These are phyloP conservation scores for Dinoponera quadriceps DNA, from an alignment of 1,140 invertebrate genomes.

Conservation along the genomic window DNA sequence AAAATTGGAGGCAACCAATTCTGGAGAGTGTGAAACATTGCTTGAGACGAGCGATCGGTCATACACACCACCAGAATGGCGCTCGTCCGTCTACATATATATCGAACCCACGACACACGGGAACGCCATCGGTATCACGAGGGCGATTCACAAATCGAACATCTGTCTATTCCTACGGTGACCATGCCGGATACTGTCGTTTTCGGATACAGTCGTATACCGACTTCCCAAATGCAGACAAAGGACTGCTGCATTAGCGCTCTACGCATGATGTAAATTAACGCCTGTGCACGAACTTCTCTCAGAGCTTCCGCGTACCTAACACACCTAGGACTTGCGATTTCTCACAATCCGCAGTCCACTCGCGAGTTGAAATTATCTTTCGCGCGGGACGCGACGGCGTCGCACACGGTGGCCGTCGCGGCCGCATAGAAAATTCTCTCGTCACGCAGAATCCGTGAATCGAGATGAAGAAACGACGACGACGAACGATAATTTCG, in stretches of 20 bases:
- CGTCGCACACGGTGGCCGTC: background rate
- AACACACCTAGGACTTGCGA: conserved; percentile 55
- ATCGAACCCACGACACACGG: conserved; percentile 11
- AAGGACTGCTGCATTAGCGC: conserved; percentile 71
- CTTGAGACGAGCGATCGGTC: conserved; percentile 39
- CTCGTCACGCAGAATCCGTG: background rate
- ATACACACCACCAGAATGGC: conserved; percentile 18
- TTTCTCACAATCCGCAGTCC: conserved; percentile 20
- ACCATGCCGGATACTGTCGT: conserved; percentile 14
- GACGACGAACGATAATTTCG: conserved; percentile 5
- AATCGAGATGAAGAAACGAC: background rate
- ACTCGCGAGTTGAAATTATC: conserved; percentile 13
- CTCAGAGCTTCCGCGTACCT: conserved; percentile 57
- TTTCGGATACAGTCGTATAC: conserved; percentile 29
- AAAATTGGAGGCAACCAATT: conserved; percentile 74
- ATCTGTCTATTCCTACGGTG: conserved; percentile 24
- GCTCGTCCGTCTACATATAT: background rate
- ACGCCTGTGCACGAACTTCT: conserved; percentile 65
- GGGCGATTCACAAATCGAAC: conserved; percentile 29
- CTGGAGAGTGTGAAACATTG: conserved; percentile 66
- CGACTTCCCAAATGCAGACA: conserved; percentile 60
- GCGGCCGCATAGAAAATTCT: background rate
- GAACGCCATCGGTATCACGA: conserved; percentile 21
- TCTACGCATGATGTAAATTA: conserved; percentile 71
- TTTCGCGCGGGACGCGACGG: background rate